Conservation (phyloP, 1,140 invertebrate genomes). For the Littorina saxatilis region DNA sequence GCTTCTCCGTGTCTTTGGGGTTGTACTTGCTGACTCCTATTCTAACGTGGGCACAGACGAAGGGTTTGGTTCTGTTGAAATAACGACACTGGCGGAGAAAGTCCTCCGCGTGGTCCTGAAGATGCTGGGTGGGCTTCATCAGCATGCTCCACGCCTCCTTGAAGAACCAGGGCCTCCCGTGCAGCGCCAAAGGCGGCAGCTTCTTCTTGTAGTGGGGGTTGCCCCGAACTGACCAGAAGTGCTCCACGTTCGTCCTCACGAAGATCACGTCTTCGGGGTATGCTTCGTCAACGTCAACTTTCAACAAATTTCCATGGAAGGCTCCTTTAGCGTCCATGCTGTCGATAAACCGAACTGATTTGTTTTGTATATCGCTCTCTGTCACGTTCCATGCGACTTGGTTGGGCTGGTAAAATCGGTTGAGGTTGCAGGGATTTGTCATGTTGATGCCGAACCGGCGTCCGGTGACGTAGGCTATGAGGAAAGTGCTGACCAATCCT, state of each 20-base stretch:
- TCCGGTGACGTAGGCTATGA: slow-evolving; percentile 42
- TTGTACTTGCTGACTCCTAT: slow-evolving; percentile 38
- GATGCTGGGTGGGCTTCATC: background rate
- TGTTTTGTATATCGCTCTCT: background rate
- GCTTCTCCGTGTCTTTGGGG: background rate
- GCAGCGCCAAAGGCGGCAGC: slow-evolving; percentile 1
- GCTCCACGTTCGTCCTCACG: slow-evolving; percentile 18
- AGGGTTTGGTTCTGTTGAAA: background rate
- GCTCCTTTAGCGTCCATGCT: background rate
- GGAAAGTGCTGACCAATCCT: slow-evolving; percentile 48
- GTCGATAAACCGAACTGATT: background rate
- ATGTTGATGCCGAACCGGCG: slow-evolving; percentile 50
- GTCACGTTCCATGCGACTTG: slow-evolving; percentile 31
- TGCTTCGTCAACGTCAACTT: slow-evolving; percentile 2
- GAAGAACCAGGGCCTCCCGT: background rate
- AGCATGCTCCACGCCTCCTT: background rate
- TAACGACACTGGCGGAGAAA: background rate
- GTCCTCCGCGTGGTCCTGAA: background rate
- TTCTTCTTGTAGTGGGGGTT: slow-evolving; percentile 1
- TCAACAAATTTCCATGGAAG: background rate
- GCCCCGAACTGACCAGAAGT: background rate
- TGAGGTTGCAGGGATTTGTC: slow-evolving; percentile 50
- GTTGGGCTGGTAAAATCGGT: slow-evolving; percentile 45
- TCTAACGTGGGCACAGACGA: slow-evolving; percentile 55
- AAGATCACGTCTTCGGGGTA: slow-evolving; percentile 30